Base-by-base conservation (phyloP, 2,797 vertebrate genomes). In the Enteromius fasciolatus region DNA sequence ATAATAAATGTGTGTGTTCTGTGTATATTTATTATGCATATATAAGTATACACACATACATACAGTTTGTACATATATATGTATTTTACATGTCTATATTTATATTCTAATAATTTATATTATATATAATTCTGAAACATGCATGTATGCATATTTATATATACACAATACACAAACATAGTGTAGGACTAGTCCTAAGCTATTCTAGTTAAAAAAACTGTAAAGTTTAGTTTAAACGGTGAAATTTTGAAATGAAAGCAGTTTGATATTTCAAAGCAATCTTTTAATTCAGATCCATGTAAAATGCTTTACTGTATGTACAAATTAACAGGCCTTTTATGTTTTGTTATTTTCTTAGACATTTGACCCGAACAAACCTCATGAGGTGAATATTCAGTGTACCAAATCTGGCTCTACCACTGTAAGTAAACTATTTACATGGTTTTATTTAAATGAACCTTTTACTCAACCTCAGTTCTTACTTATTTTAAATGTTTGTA, bases 331-430 rank as follows among this genome's bases (percentile, higher is more conserved):
- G 4, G 6, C 17, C 52, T 17, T 36, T 6, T 75, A 18, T 52
- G 59, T 85, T 85, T 64, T 88, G 63, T 67, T 20, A 48, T 36
- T 66, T 78, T 81, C 86, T 18, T 86, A 86, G 87, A 90, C 1
- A 3, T 84, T 74, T 44, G 1, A 39, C 2, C 4, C 5, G 12
- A 0, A 0, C 0, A 52, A 0, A 1, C 46, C 31, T 3, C 7
- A 67, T 46, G 23, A 7, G 39, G 82, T 84, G 36, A 9, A 44
- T 11, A 57, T 84, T 11, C 46, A 57, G 41, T 84, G 82, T 57
- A 66, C 68, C 28, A 80, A 73, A 74, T 1, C 0, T 74, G 57
- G 0, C 18, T 76, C 4, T 23, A 0, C 0, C 12, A 0, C 63
- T 23, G 81, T 82, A 31, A 82, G 81, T 82, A 59, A 78, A 64